Base-by-base conservation (phyloP, 2,113 vertebrate genomes). In the Deroptyus accipitrinus region DNA sequence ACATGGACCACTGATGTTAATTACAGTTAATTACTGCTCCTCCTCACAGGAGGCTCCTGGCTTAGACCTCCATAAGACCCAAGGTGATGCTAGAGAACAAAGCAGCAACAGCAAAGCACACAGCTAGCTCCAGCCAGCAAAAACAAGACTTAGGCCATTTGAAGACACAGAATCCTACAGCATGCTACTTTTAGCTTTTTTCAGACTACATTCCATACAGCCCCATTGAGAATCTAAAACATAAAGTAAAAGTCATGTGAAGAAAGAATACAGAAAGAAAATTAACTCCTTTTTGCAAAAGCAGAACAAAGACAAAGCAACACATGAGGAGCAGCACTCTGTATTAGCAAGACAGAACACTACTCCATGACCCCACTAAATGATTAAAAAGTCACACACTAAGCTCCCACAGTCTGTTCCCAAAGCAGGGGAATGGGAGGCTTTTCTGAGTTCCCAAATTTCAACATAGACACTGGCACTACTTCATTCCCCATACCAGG, bases 261-360 rank as follows among this genome's bases (percentile, higher is more conserved):
- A 62, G 33, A 74, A 55, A 69, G 11, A 74, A 57, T 23, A 66
- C 8, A 77, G 25, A 86, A 42, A 7, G 4, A 15, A 63, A 85
- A 48, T 16, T 20, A 33, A n/a, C 7, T 28, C 69, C 6, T 44
- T 48, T 49, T 62, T 48, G 22, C n/a, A 54, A 62, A 68, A 55
- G 14, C 48, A 73, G 70, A 62, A 67, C 10, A 49, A 72, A 77
- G 22, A 2, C 14, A 77, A 83, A 14, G 13, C 17, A 86, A 70
- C 2, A 0, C 6, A 10, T 3, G 10, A 66, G 15, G 13, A 85
- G 46, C 18, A 90, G n/a, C 33, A 67, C 19, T 8, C 28, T 1
- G 0, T 57, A 46, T 46, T 9, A 77, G 25, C 35, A 94, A 68
- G 10, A 12, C 2, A 5, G 49, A 70, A 46, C 1, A 0, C 28